Evolutionary conservation across 2,113 vertebrate species (phyloP).

Genomic region (Arothron firmamentum): DNA sequence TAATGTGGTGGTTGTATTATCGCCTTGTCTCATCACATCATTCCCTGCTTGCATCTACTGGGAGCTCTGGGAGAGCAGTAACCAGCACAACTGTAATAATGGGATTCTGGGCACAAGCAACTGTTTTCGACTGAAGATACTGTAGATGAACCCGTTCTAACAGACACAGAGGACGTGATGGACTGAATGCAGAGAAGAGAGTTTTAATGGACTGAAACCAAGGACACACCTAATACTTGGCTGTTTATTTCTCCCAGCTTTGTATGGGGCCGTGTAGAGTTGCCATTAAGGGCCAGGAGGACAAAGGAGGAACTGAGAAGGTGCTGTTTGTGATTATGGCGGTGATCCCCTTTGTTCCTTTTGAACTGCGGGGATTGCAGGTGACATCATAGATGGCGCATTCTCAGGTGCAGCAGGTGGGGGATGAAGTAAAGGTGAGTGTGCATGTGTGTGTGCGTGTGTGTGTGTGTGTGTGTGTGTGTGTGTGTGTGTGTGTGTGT

Average conservation of each 20-base stretch:
- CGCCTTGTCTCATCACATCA: constrained; percentile 55
- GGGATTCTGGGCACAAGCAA: constrained; percentile 31
- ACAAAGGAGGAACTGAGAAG: constrained; percentile 58
- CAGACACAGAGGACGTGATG: constrained; percentile 1
- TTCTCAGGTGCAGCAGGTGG: constrained; percentile 71
- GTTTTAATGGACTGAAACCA: constrained; percentile 49
- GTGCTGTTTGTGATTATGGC: constrained; percentile 48
- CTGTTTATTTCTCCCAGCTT: constrained; percentile 46
- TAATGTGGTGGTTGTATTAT: constrained; percentile 60
- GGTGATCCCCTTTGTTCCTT: constrained; percentile 48
- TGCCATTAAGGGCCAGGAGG: constrained; percentile 43
- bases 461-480: constrained; percentile 20
- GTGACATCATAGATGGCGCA: constrained; percentile 64
- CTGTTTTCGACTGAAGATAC: constrained; percentile 27
- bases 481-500: constrained; percentile 28
- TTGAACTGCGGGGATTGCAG: constrained; percentile 66
- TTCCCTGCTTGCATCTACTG: constrained; percentile 41
- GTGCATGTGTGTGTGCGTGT: constrained; percentile 26
- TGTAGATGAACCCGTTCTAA: constrained; percentile 5
- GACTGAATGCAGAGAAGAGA: constrained; percentile 4
- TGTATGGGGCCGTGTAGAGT: constrained; percentile 53
- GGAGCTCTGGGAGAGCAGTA: constrained; percentile 31
- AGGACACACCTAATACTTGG: constrained; percentile 41
- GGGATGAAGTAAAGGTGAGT: constrained; percentile 30
- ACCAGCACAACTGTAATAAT: constrained; percentile 40